Evolutionary conservation across 1,140 invertebrate species (phyloP).

Genomic region (Acromyrmex echinatior): DNA sequence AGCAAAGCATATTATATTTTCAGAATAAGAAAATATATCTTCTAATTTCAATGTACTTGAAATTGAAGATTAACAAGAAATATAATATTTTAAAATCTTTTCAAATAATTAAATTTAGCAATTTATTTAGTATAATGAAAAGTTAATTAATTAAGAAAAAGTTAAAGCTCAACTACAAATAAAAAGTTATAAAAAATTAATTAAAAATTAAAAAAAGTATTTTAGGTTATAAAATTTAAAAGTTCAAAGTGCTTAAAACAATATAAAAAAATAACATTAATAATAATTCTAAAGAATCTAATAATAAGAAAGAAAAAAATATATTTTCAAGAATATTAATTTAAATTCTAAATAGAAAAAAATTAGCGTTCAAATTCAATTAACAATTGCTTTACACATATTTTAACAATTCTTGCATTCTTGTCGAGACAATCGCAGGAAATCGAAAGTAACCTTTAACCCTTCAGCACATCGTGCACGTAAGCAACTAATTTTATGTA

Average conservation of each 20-base stretch:
- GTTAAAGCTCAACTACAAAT: neutral
- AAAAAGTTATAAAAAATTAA: neutral
- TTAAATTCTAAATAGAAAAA: neutral
- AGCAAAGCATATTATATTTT: constrained; percentile 68
- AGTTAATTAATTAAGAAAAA: neutral
- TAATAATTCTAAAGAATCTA: neutral
- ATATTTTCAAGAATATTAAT: neutral
- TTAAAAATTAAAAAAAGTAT: neutral
- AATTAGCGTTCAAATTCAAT: neutral
- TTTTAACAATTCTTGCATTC: constrained; percentile 5
- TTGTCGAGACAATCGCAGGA: constrained; percentile 81
- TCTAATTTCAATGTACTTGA: constrained; percentile 24
- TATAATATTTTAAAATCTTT: neutral
- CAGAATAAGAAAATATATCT: constrained; percentile 67
- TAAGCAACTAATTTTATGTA: constrained; percentile 9
- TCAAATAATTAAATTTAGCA: neutral
- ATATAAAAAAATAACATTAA: neutral
- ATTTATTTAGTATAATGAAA: constrained; percentile 4
- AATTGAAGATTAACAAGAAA: neutral
- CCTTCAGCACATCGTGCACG: constrained; percentile 26
- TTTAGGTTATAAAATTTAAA: neutral
- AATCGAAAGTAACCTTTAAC: constrained; percentile 82
- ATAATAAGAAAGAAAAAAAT: neutral
- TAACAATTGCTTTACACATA: neutral
- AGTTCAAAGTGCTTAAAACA: neutral